These are phyloP conservation scores for Dipodomys merriami DNA, from an alignment of 2,113 vertebrate genomes.

Conservation along the genomic window DNA sequence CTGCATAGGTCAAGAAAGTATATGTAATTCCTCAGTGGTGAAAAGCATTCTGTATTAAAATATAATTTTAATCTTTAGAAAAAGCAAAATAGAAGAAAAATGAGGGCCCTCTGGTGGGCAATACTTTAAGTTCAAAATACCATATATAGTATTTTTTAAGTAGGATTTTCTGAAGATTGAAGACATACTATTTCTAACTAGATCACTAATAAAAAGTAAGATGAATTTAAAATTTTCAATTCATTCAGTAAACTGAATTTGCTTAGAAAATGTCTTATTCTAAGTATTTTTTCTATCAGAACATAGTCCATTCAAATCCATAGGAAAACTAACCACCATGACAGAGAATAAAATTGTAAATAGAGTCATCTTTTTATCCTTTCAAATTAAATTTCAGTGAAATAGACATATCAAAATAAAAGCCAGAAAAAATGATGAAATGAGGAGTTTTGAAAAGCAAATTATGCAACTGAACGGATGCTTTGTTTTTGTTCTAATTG, in stretches of 20 bases:
- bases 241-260: slow-evolving; percentile 1
- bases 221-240: slow-evolving; percentile 25
- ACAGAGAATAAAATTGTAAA: slow-evolving; percentile 23
- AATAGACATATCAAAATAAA: slow-evolving; percentile 40
- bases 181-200: not conserved
- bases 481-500: not conserved
- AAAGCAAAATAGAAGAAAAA: slow-evolving; percentile 72
- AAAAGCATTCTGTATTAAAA: slow-evolving; percentile 26
- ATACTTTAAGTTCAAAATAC: slow-evolving; percentile 47
- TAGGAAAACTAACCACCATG: slow-evolving; percentile 23
- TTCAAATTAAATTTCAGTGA: slow-evolving; percentile 18
- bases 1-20: not conserved
- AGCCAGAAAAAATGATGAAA: not conserved
- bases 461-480: not conserved
- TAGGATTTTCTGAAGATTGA: slow-evolving; percentile 34
- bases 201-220: not conserved
- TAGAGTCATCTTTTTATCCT: not conserved
- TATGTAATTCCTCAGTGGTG: not conserved
- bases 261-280: not conserved
- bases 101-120: slow-evolving; percentile 81
- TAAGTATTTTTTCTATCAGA: not conserved
- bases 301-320: slow-evolving; percentile 17
- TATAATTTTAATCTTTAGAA: slow-evolving; percentile 6
- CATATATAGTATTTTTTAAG: not conserved
- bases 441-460: not conserved